phyloP scores from a whole-genome alignment of 2,888 invertebrate species.

The Heliconius charithonia region DNA sequence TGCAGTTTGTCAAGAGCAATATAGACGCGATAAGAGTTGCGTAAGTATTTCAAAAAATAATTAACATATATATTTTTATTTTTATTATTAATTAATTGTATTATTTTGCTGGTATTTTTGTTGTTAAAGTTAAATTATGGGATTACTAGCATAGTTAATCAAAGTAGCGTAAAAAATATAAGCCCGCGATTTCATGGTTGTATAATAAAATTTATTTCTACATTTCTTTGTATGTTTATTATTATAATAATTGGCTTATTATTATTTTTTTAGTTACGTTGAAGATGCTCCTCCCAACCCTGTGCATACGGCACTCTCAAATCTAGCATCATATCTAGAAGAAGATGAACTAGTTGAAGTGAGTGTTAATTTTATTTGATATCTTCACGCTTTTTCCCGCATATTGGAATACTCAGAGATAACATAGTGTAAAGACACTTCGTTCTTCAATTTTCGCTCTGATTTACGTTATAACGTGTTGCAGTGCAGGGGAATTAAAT shows the following conservation, averaged over 20 bases:
- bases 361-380: constrained; percentile 44
- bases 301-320: constrained; percentile 68
- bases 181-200: no score
- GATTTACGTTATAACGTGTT: no score
- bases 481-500: no score
- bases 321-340: constrained; percentile 70
- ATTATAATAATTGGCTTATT: neutral
- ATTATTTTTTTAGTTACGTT: constrained; percentile 60
- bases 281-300: constrained; percentile 72
- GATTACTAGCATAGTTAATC: no score
- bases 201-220: neutral
- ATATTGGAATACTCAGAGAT: neutral
- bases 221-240: constrained; percentile 1
- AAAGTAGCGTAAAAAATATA: no score
- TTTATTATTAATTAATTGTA: no score
- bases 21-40: constrained; percentile 66
- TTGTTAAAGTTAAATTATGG: no score
- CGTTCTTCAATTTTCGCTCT: no score
- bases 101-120: no score
- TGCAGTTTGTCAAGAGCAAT: constrained; percentile 71
- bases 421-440: no score
- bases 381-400: neutral
- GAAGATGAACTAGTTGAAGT: constrained; percentile 66
- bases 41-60: constrained; percentile 59
- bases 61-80: neutral